Conservation (phyloP, 2,797 vertebrate species). For the Taeniopygia guttata region DNA sequence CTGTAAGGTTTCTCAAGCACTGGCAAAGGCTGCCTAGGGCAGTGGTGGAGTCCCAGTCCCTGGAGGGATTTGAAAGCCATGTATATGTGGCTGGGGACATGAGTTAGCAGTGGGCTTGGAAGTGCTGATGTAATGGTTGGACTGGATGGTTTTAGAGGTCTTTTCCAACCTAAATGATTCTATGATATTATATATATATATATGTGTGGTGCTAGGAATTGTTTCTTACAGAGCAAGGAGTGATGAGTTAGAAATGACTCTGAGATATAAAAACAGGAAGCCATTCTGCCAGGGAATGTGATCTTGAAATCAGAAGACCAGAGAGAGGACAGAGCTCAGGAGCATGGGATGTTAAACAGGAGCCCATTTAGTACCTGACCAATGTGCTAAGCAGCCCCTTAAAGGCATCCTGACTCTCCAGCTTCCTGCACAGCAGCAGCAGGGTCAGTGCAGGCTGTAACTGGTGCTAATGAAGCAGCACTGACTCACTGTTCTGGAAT, state of each 20-base stretch:
- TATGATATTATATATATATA: neutral
- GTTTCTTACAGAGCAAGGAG: neutral
- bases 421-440: neutral
- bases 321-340: neutral
- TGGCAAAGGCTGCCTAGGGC: neutral
- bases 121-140: neutral
- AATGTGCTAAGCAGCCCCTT: neutral
- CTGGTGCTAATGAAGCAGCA: neutral
- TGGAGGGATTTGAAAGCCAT: neutral
- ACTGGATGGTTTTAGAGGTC: neutral
- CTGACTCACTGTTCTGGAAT: neutral
- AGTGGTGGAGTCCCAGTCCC: neutral
- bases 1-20: neutral
- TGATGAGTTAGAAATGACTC: neutral
- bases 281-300: neutral
- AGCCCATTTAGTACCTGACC: neutral
- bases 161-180: neutral
- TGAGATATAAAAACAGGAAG: neutral
- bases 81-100: neutral
- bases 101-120: neutral
- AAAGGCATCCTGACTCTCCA: neutral
- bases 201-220: neutral
- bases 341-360: neutral
- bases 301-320: neutral
- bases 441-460: neutral